These are phyloP conservation scores for Leptinotarsa rubiginosa DNA, from an alignment of 2,888 invertebrate genomes.

Conservation along the genomic window DNA sequence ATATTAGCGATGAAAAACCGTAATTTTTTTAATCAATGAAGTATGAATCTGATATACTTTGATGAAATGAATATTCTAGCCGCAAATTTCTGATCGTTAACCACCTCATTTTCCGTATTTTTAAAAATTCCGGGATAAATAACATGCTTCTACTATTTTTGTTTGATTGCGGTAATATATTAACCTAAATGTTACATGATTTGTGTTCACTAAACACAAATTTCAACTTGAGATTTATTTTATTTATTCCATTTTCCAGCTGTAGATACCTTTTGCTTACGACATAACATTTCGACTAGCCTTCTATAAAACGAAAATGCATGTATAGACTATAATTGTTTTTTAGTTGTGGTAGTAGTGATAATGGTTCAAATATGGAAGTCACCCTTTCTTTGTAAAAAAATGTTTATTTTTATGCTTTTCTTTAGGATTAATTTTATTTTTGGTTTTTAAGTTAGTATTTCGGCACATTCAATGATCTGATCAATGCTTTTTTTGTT, in stretches of 20 bases:
- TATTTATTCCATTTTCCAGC: slow-evolving; percentile 1
- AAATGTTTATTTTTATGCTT: slow-evolving; percentile 2
- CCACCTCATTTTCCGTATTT: too few species aligned
- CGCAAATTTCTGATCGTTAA: too few species aligned
- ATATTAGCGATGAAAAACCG: too few species aligned
- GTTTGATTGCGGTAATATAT: too few species aligned
- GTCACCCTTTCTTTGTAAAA: slow-evolving; percentile 8
- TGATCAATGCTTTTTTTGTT: background rate
- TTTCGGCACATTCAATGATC: background rate
- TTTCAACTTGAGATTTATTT: too few species aligned
- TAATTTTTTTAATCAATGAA: too few species aligned
- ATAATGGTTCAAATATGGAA: slow-evolving; percentile 3
- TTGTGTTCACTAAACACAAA: background rate
- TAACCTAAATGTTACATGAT: background rate
- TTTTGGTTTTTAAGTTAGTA: background rate
- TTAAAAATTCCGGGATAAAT: too few species aligned
- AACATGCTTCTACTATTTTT: too few species aligned
- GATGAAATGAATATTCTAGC: too few species aligned
- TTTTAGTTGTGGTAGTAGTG: slow-evolving; percentile 19
- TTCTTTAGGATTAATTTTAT: background rate
- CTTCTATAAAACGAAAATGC: slow-evolving; percentile 15
- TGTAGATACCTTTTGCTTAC: slow-evolving; percentile 17
- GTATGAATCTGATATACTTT: too few species aligned
- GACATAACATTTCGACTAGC: slow-evolving; percentile 8
- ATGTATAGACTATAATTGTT: slow-evolving; percentile 18